These are phyloP conservation scores for Microplitis mediator DNA, from an alignment of 1,140 invertebrate genomes.

Conservation along the genomic window DNA sequence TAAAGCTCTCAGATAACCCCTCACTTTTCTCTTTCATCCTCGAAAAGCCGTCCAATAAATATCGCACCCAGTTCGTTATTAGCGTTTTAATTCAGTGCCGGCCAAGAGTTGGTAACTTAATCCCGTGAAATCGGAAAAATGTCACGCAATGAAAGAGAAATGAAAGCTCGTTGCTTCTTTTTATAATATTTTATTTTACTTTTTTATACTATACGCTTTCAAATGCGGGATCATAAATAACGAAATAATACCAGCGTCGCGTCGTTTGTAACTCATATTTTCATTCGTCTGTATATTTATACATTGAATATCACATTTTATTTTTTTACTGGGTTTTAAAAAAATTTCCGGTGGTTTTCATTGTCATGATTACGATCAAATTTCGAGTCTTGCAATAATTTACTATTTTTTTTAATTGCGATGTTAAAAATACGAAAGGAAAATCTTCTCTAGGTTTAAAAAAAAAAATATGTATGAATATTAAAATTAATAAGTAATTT, in stretches of 20 bases:
- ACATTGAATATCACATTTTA: neutral
- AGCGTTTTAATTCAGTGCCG: slow-evolving; percentile 56
- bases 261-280: slow-evolving; percentile 46
- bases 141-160: slow-evolving; percentile 30
- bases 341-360: too few species aligned
- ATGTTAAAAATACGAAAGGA: too few species aligned
- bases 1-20: slow-evolving; percentile 18
- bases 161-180: neutral
- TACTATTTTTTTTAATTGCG: too few species aligned
- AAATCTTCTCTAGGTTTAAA: too few species aligned
- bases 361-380: too few species aligned
- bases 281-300: neutral
- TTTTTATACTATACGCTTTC: neutral
- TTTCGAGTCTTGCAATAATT: too few species aligned
- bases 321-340: neutral
- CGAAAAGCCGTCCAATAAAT: slow-evolving; percentile 56
- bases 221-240: slow-evolving; percentile 53
- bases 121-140: slow-evolving; percentile 53
- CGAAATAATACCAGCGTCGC: slow-evolving; percentile 50
- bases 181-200: too few species aligned
- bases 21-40: slow-evolving; percentile 20
- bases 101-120: slow-evolving; percentile 49
- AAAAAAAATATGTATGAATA: too few species aligned
- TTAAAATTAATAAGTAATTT: too few species aligned
- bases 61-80: slow-evolving; percentile 55